Conservation (phyloP, 2,797 vertebrate genomes). For the Petrocephalus sullivani region DNA sequence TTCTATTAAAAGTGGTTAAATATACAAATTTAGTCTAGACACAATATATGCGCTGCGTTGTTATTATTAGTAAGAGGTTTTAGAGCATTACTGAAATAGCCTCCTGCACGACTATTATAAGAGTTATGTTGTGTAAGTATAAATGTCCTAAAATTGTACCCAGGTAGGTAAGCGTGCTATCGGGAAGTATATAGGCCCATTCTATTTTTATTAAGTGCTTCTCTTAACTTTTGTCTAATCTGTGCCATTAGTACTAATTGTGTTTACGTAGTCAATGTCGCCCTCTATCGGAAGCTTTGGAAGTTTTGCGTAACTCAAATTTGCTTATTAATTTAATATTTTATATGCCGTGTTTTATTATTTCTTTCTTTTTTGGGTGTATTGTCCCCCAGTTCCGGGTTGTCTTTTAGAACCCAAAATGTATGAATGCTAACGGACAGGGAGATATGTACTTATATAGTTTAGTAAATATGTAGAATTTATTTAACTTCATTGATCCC, state of each 20-base stretch:
- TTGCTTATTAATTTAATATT: background rate
- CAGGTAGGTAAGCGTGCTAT: background rate
- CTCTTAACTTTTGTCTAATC: background rate
- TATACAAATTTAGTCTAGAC: background rate
- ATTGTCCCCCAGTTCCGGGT: background rate
- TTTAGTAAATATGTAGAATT: background rate
- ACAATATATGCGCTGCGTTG: background rate
- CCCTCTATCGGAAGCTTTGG: slow-evolving; percentile 35
- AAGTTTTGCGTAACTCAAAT: background rate
- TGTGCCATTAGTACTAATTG: background rate
- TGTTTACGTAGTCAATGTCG: slow-evolving; percentile 36
- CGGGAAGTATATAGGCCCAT: background rate
- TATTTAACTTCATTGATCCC: background rate
- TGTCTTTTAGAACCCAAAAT: background rate
- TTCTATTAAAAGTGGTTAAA: background rate
- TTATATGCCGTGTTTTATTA: background rate
- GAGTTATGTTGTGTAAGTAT: background rate
- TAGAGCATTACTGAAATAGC: background rate
- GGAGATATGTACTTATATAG: background rate
- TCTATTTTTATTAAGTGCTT: background rate
- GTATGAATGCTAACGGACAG: background rate
- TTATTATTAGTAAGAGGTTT: background rate
- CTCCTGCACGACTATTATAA: background rate
- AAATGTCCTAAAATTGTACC: background rate
- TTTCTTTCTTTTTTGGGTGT: background rate